Evolutionary conservation across 2,888 invertebrate genomes (phyloP), one percentile per base, ranked within the genome.

Genomic region (Synergus laeviventris): DNA sequence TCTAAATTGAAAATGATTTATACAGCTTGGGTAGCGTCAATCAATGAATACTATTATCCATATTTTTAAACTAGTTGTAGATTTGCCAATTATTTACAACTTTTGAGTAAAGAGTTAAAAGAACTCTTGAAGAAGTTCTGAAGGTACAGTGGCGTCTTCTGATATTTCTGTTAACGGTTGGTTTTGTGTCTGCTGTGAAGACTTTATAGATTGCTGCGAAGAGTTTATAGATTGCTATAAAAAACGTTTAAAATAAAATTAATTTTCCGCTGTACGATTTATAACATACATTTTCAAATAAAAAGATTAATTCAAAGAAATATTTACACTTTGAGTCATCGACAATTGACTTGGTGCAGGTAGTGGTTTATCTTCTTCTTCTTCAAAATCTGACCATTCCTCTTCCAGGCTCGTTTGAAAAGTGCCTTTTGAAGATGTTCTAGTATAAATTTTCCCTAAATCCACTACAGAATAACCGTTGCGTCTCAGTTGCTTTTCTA

Each of bases 401-500:
- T 70, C 70, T 70, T 70, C 70, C 16, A 70, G 49, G 1, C 49
- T 49, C 31, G 12, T 12, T 70, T 70, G 70, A 18, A 70, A 70
- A 70, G n/a, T 31, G 16, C 70, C 49, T 49, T 70, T 70, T 16
- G 54, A 14, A 2, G 62, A n/a, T 11, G 45, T 66, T 74, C n/a
- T 61, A n/a, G 76, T 76, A 86, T 94, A 94, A 62, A 94, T 84
- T 81, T 92, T 92, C 0, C 92, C 91, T 39, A 96, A 89, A 87
- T 94, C 93, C 60, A 96, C 94, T 60, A 94, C 92, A 2, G 94
- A 94, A 88, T 94, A 96, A 0, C 93, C 94, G 8, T 95, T 96
- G 84, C 93, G 93, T 38, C 93, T 92, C 80, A 96, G 90, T 85
- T 93, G 93, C 81, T 94, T 94, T 84, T 95, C 95, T 2, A 95